Evolutionary conservation across 1,140 invertebrate species (phyloP).

Genomic region (Leguminivora glycinivorella): DNA sequence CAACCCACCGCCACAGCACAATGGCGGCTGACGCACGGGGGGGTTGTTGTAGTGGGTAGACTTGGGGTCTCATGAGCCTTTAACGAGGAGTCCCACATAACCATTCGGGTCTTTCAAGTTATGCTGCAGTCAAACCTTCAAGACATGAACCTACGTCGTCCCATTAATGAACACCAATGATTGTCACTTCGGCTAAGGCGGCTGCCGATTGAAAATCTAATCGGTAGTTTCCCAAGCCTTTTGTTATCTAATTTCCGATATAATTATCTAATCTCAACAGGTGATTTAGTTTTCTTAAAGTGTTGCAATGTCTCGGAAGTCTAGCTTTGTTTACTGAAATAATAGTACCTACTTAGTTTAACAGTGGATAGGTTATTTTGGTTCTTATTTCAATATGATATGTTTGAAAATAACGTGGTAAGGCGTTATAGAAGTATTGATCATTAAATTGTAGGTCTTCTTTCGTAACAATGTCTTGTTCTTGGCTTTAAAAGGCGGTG

Average conservation of each 20-base stretch:
- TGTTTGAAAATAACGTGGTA: background rate
- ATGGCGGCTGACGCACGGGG: too few species aligned
- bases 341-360: background rate
- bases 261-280: conserved; percentile 7
- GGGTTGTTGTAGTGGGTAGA: too few species aligned
- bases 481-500: background rate
- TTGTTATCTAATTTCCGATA: conserved; percentile 1
- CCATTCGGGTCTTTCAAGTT: too few species aligned
- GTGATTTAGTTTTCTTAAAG: background rate
- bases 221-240: conserved; percentile 29
- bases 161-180: too few species aligned
- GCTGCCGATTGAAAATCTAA: background rate
- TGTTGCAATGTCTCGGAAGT: conserved; percentile 3
- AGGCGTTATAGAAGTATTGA: background rate
- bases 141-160: too few species aligned
- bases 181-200: too few species aligned
- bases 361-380: background rate
- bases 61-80: too few species aligned
- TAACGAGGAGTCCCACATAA: too few species aligned
- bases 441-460: conserved; percentile 4
- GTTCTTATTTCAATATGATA: background rate
- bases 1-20: too few species aligned
- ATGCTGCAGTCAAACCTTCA: too few species aligned
- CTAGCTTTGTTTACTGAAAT: background rate
- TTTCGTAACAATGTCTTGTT: background rate